Evolutionary conservation across 2,888 invertebrate species (phyloP).

Genomic region (Cephus pulcher): DNA sequence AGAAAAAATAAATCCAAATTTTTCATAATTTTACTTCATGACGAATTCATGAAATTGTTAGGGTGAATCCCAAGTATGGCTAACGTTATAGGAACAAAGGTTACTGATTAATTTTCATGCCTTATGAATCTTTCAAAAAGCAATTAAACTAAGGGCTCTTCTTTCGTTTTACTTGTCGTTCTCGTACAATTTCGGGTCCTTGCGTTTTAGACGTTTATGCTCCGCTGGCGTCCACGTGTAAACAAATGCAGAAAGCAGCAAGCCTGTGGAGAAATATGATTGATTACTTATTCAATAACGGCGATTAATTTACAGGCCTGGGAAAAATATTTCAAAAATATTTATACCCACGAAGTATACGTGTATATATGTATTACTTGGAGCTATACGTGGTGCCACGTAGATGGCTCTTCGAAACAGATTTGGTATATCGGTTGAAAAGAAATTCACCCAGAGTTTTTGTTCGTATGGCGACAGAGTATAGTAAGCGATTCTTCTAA

Average conservation of each 20-base stretch:
- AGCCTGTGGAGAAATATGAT: neutral
- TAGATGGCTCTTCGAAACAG: conserved; percentile 14
- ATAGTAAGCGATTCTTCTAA: conserved; percentile 36
- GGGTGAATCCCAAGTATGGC: neutral
- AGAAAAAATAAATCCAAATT: no score
- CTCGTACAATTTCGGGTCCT: conserved; percentile 39
- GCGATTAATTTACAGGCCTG: neutral
- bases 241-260: conserved; percentile 15
- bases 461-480: conserved; percentile 33
- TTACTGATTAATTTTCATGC: neutral
- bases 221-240: conserved; percentile 23
- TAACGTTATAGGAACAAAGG: neutral
- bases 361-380: conserved; percentile 26
- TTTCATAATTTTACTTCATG: no score
- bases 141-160: neutral
- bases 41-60: neutral
- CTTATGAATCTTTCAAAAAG: neutral
- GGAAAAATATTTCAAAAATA: neutral
- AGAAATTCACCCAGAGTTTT: conserved; percentile 30
- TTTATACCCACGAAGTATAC: neutral
- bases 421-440: conserved; percentile 32
- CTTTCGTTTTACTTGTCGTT: conserved; percentile 29
- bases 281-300: neutral
- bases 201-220: conserved; percentile 24
- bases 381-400: conserved; percentile 14